Percentiles rank a stretch among this genome's conserved stretches.
Conservation (phyloP, 1,140 invertebrate genomes). For the Drosophila nikananu region DNA sequence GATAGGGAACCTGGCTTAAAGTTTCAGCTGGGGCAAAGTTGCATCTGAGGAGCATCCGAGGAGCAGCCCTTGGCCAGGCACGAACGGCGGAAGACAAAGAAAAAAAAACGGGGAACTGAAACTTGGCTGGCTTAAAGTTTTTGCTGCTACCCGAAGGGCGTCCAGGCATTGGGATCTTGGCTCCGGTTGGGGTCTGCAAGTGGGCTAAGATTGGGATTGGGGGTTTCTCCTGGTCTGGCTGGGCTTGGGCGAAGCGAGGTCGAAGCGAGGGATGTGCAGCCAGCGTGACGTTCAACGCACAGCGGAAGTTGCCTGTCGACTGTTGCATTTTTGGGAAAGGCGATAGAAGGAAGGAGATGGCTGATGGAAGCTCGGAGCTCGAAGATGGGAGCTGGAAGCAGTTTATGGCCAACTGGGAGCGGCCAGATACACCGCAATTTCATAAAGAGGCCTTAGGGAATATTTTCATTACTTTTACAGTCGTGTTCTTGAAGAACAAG, state of each 20-base stretch:
- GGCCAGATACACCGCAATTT: constrained; percentile 2
- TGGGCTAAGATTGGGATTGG: not conserved
- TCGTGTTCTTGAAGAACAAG: too few species aligned
- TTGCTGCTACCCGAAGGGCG: constrained; percentile 56
- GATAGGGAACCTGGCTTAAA: constrained; percentile 69
- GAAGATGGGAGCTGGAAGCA: constrained; percentile 1
- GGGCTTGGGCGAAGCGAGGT: not conserved
- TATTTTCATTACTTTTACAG: too few species aligned
- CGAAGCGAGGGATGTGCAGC: constrained; percentile 56
- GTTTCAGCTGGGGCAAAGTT: constrained; percentile 69
- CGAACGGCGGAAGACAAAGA: constrained; percentile 26
- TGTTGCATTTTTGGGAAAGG: constrained; percentile 66
- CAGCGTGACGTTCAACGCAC: constrained; percentile 63
- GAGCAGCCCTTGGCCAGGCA: constrained; percentile 56
- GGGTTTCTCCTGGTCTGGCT: too few species aligned
- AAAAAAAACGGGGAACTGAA: constrained; percentile 29
- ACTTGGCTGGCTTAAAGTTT: constrained; percentile 62
- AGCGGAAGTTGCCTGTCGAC: constrained; percentile 70
- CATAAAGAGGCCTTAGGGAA: not conserved
- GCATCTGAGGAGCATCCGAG: constrained; percentile 27
- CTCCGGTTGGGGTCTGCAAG: constrained; percentile 13
- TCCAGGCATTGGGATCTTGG: constrained; percentile 37
- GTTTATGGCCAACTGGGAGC: not conserved
- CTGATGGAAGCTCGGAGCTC: not conserved
- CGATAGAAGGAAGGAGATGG: constrained; percentile 1